Base-by-base conservation (phyloP, 2,888 invertebrate genomes). In the Drosophila sordidula region DNA sequence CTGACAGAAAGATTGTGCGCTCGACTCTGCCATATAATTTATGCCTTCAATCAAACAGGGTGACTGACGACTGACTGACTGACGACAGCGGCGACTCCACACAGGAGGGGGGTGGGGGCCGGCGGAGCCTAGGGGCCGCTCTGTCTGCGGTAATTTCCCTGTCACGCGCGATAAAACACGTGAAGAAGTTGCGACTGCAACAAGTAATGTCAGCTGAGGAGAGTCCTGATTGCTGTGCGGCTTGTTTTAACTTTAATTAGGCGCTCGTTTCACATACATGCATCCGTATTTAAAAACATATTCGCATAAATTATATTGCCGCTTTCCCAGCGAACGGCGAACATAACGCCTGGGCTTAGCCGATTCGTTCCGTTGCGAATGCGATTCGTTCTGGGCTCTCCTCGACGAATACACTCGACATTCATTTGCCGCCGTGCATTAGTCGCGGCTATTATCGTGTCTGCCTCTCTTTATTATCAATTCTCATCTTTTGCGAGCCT, bases 391-490 rank as follows among this genome's bases (percentile, higher is more conserved):
- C 39, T 71, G 84, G 79, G 61, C 64, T 57, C 45, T 63, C 45
- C 51, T 14, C 58, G 39, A 54, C 57, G 72, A 57, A 42, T 66
- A 25, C 52, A 52, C 58, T 73, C 75, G 54, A 47, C 75, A 79
- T 70, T 78, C 75, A 77, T 77, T 79, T 79, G 79, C 79, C 66
- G 75, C 79, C 87, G 83, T 88, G 88, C 80, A 84, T 84, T 84
- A 86, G 83, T 88, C 78, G 78, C 89, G 83, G 83, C 75, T 80
- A 80, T 88, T 84, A 84, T 75, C 80, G 63, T 79, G 71, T 78
- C 87, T 78, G 71, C 61, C 67, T 22, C 69, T 57, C 62, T 69
- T 65, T 65, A 73, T 81, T 70, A 78, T 84, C 78, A 75, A 61
- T 68, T 63, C 52, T 46, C 79, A 76, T 76, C 85, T 66, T 57